Base-by-base conservation (phyloP, 92 coral and sea anemone genomes). In the Porites rus region DNA sequence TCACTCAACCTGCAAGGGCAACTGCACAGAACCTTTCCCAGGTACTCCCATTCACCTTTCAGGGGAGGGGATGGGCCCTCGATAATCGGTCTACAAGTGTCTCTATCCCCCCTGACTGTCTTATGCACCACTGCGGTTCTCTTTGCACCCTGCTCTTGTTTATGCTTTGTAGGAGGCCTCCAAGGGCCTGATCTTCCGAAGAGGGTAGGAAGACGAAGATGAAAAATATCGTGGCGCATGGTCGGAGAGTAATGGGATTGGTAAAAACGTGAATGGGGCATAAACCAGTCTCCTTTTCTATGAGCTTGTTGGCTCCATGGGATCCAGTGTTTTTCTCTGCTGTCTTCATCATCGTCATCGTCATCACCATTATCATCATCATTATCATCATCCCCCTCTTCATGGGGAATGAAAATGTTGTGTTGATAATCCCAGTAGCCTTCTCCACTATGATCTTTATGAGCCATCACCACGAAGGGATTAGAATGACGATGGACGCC, bases 11-110 rank as follows among this genome's bases (percentile, higher is more conserved):
- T 76, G 58, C 93, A 89, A 8, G 93, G 95, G 28, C 95, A 92
- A 84, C 95, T 92, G 59, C 89, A 89, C 20, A 92, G 82, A 10
- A 92, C 95, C 77, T 84, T 84, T 1, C 95, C 95, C 12, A 92
- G 76, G 67, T 89, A 92, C 63, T 89, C 95, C 95, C 95, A 92
- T 67, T 86, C 95, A 25, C 95, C 80, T 80, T 88, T 92, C 7
- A 63, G 77, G 8, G 80, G 80, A 9, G 92, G 82, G 14, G 89
- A 79, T 6, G 89, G 89, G 13, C 88, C 88, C 20, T 69, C 88
- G 20, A 77, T 69, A 18, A 76, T 53, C 50, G 88, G 88, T 58
- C 81, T 63, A 56, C 88, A 85, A 61, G 66, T 13, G 83, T 85
- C 88, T 85, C 88, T 85, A 60, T 76, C 88, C 16, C 88, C 88